These are phyloP conservation scores for Sisyra nigra DNA, from an alignment of 2,888 invertebrate genomes.

Conservation along the genomic window DNA sequence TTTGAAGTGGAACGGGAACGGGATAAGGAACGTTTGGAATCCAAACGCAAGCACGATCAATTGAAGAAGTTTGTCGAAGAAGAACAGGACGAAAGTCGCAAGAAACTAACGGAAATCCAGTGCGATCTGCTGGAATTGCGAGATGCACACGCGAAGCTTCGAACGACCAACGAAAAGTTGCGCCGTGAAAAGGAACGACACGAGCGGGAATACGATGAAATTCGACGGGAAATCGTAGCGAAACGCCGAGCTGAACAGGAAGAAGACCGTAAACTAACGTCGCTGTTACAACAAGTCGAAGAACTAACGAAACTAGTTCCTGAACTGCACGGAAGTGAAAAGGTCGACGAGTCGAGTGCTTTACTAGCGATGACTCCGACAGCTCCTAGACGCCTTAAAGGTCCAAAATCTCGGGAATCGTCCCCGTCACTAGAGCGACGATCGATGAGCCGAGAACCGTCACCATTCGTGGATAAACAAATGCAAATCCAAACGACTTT, in stretches of 20 bases:
- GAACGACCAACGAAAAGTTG: constrained; percentile 81
- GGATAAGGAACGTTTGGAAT: constrained; percentile 76
- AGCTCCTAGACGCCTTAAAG: constrained; percentile 50
- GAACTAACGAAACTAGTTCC: constrained; percentile 64
- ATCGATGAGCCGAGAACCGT: constrained; percentile 33
- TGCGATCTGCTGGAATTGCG: constrained; percentile 76
- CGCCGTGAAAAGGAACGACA: constrained; percentile 73
- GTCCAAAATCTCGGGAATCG: constrained; percentile 53
- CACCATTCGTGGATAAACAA: constrained; percentile 25
- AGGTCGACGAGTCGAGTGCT: constrained; percentile 27
- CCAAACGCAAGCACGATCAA: constrained; percentile 72
- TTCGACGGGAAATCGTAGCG: constrained; percentile 29
- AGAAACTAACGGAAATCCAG: constrained; percentile 68
- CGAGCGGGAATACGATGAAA: constrained; percentile 60
- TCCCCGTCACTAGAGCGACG: constrained; percentile 40
- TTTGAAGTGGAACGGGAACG: constrained; percentile 82
- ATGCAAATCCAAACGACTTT: constrained; percentile 30
- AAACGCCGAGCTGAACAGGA: constrained; percentile 37
- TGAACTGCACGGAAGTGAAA: constrained; percentile 37
- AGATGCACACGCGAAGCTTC: constrained; percentile 80
- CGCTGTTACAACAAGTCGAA: constrained; percentile 61
- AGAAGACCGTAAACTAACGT: constrained; percentile 56
- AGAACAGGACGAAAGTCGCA: constrained; percentile 76
- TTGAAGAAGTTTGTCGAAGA: constrained; percentile 71
- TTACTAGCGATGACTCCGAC: constrained; percentile 42